Evolutionary conservation across 1,140 invertebrate species (phyloP).

Genomic region (Temnothorax curvispinosus): DNA sequence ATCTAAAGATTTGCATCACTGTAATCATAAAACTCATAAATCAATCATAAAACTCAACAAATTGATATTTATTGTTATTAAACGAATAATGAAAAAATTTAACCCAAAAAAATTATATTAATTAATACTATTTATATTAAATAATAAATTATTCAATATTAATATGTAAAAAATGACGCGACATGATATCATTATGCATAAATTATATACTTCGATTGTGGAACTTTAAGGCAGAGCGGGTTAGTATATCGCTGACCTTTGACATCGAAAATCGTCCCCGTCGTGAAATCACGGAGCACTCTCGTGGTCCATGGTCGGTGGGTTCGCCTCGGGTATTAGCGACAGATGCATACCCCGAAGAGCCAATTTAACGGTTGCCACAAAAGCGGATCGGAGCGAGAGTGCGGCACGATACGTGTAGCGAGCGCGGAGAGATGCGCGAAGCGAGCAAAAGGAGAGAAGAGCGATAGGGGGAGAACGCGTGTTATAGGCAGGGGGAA

Average conservation of each 20-base stretch:
- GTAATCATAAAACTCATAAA: background rate
- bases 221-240: background rate
- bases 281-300: conserved; percentile 5
- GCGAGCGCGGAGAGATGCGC: conserved; percentile 43
- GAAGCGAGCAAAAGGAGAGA: conserved; percentile 5
- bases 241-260: conserved; percentile 6
- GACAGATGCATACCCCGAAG: conserved; percentile 77
- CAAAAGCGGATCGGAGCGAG: conserved; percentile 73
- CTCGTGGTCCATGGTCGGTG: conserved; percentile 48
- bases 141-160: background rate
- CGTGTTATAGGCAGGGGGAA: background rate
- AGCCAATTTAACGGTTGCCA: conserved; percentile 80
- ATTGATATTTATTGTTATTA: background rate
- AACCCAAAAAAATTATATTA: background rate
- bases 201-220: background rate
- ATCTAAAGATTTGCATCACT: background rate
- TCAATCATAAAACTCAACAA: background rate
- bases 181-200: background rate
- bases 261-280: conserved; percentile 32
- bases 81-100: background rate
- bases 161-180: background rate
- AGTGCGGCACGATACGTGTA: conserved; percentile 59
- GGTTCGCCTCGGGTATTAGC: conserved; percentile 60
- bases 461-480: conserved; percentile 1
- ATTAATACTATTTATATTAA: background rate